Conservation (phyloP, 2,113 vertebrate species). For the Puntigrus tetrazona region DNA sequence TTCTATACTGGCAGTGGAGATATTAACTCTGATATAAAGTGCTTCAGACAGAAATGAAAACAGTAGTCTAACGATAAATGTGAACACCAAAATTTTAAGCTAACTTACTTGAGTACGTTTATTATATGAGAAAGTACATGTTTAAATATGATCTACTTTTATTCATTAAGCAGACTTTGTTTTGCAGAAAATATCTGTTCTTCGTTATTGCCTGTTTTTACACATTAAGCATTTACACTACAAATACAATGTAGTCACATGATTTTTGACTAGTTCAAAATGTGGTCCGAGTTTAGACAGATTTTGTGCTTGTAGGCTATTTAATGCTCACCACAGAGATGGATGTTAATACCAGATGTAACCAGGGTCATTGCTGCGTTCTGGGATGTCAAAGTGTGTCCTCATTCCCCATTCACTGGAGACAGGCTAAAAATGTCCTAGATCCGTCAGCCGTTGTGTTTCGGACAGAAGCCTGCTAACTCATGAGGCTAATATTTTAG, state of each 20-base stretch:
- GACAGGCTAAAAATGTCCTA: slow-evolving; percentile 50
- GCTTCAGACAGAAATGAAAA: background rate
- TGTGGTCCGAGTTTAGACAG: background rate
- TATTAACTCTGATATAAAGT: too few relatives aligned
- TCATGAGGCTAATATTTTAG: slow-evolving; percentile 67
- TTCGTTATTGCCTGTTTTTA: background rate
- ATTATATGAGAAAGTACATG: background rate
- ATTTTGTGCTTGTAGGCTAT: background rate
- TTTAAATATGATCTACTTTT: background rate
- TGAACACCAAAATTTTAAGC: background rate
- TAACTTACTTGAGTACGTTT: background rate
- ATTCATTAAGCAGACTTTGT: background rate
- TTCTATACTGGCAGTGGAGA: background rate
- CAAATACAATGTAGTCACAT: background rate
- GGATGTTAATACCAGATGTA: slow-evolving; percentile 17
- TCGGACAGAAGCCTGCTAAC: slow-evolving; percentile 48
- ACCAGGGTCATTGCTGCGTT: slow-evolving; percentile 13
- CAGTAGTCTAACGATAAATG: background rate
- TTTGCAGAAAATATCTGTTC: background rate
- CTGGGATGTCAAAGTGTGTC: slow-evolving; percentile 28
- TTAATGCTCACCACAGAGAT: slow-evolving; percentile 2
- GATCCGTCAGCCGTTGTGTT: slow-evolving; percentile 60
- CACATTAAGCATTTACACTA: background rate
- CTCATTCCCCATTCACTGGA: slow-evolving; percentile 29
- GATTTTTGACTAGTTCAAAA: background rate